Percentiles rank a stretch among this genome's conserved stretches.
phyloP scores from a whole-genome alignment of 64 coral and sea anemone genomes.

The Pocillopora verrucosa region DNA sequence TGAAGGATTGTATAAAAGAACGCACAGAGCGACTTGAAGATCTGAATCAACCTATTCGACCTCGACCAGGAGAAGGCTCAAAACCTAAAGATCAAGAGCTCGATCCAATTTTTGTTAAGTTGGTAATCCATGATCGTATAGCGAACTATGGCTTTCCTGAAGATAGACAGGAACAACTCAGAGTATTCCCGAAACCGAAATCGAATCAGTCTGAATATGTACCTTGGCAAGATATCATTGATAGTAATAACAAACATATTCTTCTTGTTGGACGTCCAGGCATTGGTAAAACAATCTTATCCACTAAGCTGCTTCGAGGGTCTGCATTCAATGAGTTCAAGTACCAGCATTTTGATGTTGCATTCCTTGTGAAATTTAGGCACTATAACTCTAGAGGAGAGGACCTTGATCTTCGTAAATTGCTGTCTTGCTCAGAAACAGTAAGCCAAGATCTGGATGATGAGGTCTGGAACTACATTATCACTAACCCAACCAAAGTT shows the following conservation, averaged over 20 bases:
- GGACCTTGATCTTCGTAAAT: constrained; percentile 16
- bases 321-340: constrained; percentile 6
- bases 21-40: neutral
- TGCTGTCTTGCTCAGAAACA: constrained; percentile 12
- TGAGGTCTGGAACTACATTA: constrained; percentile 41
- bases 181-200: constrained; percentile 27
- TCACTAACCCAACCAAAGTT: constrained; percentile 27
- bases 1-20: neutral
- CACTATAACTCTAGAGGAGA: neutral
- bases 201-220: neutral
- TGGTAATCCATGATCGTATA: constrained; percentile 45
- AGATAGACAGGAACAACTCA: neutral
- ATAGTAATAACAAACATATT: constrained; percentile 26
- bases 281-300: constrained; percentile 53
- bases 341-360: neutral
- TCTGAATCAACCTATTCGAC: constrained; percentile 4
- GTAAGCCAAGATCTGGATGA: constrained; percentile 42
- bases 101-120: constrained; percentile 53
- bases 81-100: neutral
- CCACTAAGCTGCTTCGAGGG: constrained; percentile 48
- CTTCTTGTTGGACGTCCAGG: constrained; percentile 52
- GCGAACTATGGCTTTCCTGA: neutral
- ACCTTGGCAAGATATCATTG: neutral
- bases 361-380: constrained; percentile 47
- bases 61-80: constrained; percentile 8